phyloP scores from a whole-genome alignment of 2,888 invertebrate species.

The Xestia ashworthii region DNA sequence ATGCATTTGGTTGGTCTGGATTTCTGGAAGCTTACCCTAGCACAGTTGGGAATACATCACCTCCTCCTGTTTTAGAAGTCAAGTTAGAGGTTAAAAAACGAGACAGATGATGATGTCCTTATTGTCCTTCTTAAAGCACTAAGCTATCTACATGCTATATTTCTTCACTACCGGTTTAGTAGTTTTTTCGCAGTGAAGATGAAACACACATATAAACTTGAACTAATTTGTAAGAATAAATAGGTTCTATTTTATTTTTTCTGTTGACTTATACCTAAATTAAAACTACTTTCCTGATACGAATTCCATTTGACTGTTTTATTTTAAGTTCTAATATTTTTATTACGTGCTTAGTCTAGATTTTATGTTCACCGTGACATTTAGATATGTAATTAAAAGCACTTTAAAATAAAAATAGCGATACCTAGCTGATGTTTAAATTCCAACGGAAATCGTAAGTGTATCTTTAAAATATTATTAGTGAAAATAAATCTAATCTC shows the following conservation, averaged over 20 bases:
- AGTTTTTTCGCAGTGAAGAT: no score
- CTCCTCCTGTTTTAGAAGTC: no score
- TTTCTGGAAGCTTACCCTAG: no score
- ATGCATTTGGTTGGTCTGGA: background rate
- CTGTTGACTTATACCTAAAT: background rate
- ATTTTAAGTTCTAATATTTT: background rate
- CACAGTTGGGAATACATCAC: no score
- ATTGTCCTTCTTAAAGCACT: no score
- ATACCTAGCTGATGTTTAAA: background rate
- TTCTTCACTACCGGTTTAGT: no score
- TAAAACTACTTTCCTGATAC: background rate
- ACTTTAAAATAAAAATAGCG: background rate
- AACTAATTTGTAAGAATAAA: background rate
- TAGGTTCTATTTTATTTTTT: background rate
- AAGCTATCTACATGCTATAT: no score
- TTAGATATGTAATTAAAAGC: constrained; percentile 2
- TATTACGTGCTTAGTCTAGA: background rate
- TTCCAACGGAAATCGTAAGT: background rate
- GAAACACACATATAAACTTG: background rate
- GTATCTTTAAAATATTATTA: background rate
- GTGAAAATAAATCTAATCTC: constrained; percentile 27
- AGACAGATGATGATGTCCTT: no score
- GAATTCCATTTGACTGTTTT: background rate
- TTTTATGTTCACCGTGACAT: constrained; percentile 31
- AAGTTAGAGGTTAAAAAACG: no score